phyloP scores from a whole-genome alignment of 2,888 invertebrate species.

The Nymphalis c-album region DNA sequence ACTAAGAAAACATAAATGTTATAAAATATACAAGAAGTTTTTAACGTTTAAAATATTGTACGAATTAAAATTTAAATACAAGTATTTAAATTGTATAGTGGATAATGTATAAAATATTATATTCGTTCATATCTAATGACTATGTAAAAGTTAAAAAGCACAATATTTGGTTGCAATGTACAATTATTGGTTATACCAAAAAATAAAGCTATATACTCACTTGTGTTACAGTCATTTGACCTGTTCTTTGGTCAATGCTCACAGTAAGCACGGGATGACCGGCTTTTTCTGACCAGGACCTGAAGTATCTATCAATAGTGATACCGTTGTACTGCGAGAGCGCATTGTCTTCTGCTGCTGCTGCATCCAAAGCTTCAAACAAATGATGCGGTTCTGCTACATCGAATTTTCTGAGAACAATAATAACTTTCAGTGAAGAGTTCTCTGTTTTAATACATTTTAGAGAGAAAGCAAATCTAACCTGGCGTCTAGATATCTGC shows the following conservation, averaged over 20 bases:
- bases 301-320: slow-evolving; percentile 73
- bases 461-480: slow-evolving; percentile 43
- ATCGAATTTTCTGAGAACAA: slow-evolving; percentile 53
- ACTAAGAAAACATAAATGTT: slow-evolving; percentile 43
- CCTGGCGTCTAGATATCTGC: slow-evolving; percentile 77
- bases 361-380: slow-evolving; percentile 71
- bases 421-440: neutral
- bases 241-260: slow-evolving; percentile 61
- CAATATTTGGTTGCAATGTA: too few species aligned
- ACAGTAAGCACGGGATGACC: slow-evolving; percentile 83
- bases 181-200: neutral
- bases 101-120: too few species aligned
- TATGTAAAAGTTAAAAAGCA: too few species aligned
- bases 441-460: neutral
- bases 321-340: slow-evolving; percentile 56
- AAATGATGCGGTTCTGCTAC: slow-evolving; percentile 78
- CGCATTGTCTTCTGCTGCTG: slow-evolving; percentile 54
- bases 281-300: slow-evolving; percentile 82
- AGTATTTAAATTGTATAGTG: too few species aligned
- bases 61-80: neutral
- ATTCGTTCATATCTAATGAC: too few species aligned
- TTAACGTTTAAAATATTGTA: neutral
- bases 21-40: too few species aligned
- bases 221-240: slow-evolving; percentile 66
- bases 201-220: slow-evolving; percentile 44